Percentiles rank a stretch among this genome's conserved stretches.
Evolutionary conservation across 1,140 invertebrate species (phyloP).

Genomic region (Brachionus koreanus): DNA sequence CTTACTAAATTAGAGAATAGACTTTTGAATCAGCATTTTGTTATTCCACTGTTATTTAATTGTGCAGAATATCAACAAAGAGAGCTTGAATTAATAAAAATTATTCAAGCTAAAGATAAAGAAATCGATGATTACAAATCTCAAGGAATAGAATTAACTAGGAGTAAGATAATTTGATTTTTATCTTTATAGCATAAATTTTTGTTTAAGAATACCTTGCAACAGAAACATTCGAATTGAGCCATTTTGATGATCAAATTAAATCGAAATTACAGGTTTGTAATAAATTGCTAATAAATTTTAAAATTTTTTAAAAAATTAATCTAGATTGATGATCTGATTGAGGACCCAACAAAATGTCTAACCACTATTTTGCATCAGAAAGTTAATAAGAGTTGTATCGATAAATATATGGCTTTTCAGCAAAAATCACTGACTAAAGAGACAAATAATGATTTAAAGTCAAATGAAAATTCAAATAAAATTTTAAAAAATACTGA

Average conservation of each 20-base stretch:
- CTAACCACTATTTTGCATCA: not conserved
- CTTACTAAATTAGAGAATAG: not conserved
- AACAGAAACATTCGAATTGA: conserved; percentile 11
- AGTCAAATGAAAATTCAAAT: not conserved
- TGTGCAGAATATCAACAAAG: conserved; percentile 48
- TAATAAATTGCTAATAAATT: not conserved
- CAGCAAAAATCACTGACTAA: not conserved
- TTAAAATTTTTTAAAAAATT: not conserved
- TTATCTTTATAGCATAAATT: not conserved
- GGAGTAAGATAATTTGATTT: conserved; percentile 48
- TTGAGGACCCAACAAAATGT: not conserved
- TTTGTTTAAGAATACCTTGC: conserved; percentile 21
- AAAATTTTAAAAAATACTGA: not conserved
- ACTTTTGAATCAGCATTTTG: not conserved
- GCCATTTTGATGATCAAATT: not conserved
- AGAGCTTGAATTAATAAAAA: conserved; percentile 50
- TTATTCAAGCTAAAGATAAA: conserved; percentile 51
- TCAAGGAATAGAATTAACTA: conserved; percentile 49
- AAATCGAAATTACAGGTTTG: not conserved
- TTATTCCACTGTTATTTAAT: not conserved
- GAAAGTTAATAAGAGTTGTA: not conserved
- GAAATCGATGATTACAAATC: conserved; percentile 53
- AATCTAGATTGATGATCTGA: not conserved
- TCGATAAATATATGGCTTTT: not conserved
- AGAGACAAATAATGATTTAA: not conserved